Evolutionary conservation across 2,797 vertebrate species (phyloP), one percentile per base, ranked within the genome.

Genomic region (Morelia viridis): DNA sequence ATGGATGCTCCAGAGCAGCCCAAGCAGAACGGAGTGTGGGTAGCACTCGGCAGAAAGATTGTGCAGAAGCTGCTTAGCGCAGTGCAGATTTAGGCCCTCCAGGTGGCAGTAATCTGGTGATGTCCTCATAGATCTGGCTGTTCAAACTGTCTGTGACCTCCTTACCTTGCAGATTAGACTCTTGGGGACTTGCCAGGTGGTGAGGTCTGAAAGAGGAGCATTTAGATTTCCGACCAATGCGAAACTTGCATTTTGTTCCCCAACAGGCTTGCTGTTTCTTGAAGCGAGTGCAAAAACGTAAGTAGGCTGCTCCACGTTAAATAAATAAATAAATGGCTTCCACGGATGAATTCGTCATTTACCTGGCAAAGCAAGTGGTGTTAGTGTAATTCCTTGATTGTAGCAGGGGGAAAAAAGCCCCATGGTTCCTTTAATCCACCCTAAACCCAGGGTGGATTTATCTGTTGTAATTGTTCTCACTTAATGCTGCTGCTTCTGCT

Each of bases 221-320:
- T 24, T 62, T 41, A 11, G 56, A 31, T 86, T 86, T 60, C 35
- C 0, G 0, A 13, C n/a, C 6, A 80, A 84, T 2, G 64, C 87
- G 97, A 96, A 97, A 91, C 93, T 57, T 96, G 26, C 60, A 89
- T 95, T 97, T 96, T 97, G 90, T 96, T 97, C 97, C 96, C 93
- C 9, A 92, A 95, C 96, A 99, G 99, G 99, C 95, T 98, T 99
- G 95, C 97, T 99, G 97, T 99, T 99, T 96, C 98, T 99, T 84
- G 99, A 99, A 98, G 99, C 99, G 93, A 99, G 99, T 94, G 99
- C 99, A 94, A 99, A 99, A 97, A 99, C 99, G 99, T 99, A 97
- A 99, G 99, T 98, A 5, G 71, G 71, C 35, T 11, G 9, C 19
- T 46, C 35, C 11, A 10, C 9, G 3, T 80, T 46, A 53, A 41